Conservation (phyloP, 53 echinoderm and acorn worm species). For the Patiria pectinifera region DNA sequence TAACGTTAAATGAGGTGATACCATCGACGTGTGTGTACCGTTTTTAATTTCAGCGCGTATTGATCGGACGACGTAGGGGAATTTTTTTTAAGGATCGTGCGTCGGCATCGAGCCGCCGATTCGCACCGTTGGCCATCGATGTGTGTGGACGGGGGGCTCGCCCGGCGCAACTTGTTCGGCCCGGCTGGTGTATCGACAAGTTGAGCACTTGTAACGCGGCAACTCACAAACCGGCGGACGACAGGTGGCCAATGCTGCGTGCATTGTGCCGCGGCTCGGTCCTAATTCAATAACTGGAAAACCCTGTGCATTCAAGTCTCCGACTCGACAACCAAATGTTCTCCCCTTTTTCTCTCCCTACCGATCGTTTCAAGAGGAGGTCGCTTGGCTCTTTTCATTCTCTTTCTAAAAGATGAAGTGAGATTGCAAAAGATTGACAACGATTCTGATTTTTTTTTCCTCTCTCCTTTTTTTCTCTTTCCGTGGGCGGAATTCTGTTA, state of each 20-base stretch:
- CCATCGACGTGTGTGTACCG: background rate
- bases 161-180: constrained; percentile 22
- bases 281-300: constrained; percentile 52
- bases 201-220: constrained; percentile 61
- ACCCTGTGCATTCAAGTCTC: constrained; percentile 17
- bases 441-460: background rate
- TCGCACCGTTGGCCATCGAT: background rate
- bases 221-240: background rate
- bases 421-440: constrained; percentile 46
- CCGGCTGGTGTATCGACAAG: constrained; percentile 55
- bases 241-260: constrained; percentile 43
- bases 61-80: constrained; percentile 36
- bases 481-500: constrained; percentile 33
- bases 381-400: constrained; percentile 13
- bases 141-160: background rate
- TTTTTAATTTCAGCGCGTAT: constrained; percentile 39
- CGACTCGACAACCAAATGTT: constrained; percentile 41
- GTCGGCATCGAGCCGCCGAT: background rate
- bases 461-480: background rate
- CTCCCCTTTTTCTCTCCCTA: background rate
- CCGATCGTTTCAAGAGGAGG: constrained; percentile 26
- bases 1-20: constrained; percentile 17
- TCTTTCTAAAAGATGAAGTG: background rate
- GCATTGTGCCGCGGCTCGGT: constrained; percentile 26
- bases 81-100: background rate